Conservation (phyloP, 37 sponge, comb jelly and placozoan species). For the Aphrocallistes beatrix region DNA sequence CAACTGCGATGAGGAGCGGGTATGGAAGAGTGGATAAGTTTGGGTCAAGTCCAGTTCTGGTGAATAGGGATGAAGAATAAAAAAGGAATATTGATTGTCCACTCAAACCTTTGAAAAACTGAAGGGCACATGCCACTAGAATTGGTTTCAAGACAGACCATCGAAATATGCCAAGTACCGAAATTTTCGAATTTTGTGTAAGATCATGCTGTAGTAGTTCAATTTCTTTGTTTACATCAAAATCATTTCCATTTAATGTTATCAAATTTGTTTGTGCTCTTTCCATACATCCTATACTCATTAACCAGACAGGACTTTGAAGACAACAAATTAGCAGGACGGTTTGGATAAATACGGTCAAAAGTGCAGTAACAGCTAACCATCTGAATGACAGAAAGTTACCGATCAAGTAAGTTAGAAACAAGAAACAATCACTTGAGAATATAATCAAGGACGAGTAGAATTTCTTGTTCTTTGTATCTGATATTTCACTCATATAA, state of each 20-base stretch:
- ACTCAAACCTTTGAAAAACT: background rate
- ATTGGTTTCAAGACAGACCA: background rate
- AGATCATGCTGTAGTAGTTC: background rate
- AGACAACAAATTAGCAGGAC: background rate
- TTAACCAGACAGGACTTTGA: background rate
- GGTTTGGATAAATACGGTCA: background rate
- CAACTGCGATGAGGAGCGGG: background rate
- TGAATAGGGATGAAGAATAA: background rate
- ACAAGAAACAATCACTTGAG: background rate
- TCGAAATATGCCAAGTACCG: background rate
- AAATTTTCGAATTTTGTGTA: background rate
- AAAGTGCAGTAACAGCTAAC: background rate
- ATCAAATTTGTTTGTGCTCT: background rate
- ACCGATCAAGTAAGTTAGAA: background rate
- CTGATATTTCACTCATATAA: background rate
- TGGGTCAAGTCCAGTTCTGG: background rate
- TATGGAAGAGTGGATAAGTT: background rate
- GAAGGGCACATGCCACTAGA: background rate
- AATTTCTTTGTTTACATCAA: background rate
- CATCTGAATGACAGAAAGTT: conserved; percentile 21
- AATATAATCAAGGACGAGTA: background rate
- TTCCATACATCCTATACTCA: background rate
- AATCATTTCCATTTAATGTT: background rate
- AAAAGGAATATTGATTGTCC: background rate
- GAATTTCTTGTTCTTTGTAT: background rate